Percentiles rank a stretch among this genome's conserved stretches.
phyloP scores from a whole-genome alignment of 2,888 invertebrate species.

The Anticlea derivata region DNA sequence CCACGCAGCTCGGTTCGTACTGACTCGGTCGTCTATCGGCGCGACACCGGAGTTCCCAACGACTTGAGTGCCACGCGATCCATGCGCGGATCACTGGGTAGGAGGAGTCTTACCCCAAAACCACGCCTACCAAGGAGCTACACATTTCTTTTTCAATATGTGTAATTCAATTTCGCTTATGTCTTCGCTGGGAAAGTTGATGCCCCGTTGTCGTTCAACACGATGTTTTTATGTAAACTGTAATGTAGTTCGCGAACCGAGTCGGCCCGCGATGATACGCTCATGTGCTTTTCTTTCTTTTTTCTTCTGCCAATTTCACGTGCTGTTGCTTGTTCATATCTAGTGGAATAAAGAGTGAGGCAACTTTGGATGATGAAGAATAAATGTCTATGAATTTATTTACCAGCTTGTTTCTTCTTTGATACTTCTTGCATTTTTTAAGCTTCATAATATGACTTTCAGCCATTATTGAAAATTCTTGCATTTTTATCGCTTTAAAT shows the following conservation, averaged over 20 bases:
- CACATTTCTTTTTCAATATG: slow-evolving; percentile 85
- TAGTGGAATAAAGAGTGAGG: slow-evolving; percentile 51
- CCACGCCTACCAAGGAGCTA: slow-evolving; percentile 83
- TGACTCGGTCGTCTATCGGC: slow-evolving; percentile 48
- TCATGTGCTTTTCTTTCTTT: slow-evolving; percentile 71
- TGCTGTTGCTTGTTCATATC: slow-evolving; percentile 71
- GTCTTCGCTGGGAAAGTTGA: slow-evolving; percentile 84
- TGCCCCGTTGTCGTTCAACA: slow-evolving; percentile 83
- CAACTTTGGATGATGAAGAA: slow-evolving; percentile 43
- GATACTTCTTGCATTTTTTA: background rate
- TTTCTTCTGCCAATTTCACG: slow-evolving; percentile 75
- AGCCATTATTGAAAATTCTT: no score
- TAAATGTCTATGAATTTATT: slow-evolving; percentile 22
- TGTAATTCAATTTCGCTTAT: slow-evolving; percentile 85
- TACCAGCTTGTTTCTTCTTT: background rate
- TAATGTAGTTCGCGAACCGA: slow-evolving; percentile 81
- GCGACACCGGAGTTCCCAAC: slow-evolving; percentile 47
- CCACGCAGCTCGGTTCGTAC: slow-evolving; percentile 55
- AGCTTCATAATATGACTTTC: no score
- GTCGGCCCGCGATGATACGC: slow-evolving; percentile 72
- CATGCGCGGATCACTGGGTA: slow-evolving; percentile 76
- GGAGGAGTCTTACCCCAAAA: slow-evolving; percentile 75
- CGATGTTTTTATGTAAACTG: slow-evolving; percentile 84
- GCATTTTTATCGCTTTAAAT: no score
- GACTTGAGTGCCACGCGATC: slow-evolving; percentile 66